Conservation (phyloP, 2,113 vertebrate genomes). For the Murina feae region DNA sequence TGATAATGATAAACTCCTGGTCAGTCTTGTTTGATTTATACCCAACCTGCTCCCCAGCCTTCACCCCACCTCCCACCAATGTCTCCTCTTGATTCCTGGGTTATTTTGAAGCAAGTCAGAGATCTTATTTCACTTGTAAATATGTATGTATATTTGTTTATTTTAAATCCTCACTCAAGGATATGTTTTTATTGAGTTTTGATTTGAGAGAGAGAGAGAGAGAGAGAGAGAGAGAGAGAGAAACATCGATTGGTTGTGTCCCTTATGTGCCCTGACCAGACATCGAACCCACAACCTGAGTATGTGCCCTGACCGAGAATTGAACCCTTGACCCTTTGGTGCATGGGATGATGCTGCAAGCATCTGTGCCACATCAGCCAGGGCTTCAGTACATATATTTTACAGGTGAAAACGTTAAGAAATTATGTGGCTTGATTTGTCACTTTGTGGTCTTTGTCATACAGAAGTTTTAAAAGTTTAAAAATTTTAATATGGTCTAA, state of each 20-base stretch:
- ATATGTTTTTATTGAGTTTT: no score
- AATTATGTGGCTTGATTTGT: not conserved
- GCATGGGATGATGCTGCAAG: no score
- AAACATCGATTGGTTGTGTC: no score
- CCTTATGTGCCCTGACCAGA: no score
- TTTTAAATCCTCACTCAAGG: no score
- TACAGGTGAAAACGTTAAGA: not conserved
- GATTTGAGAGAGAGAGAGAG: not conserved
- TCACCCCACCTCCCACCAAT: not conserved
- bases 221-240: no score
- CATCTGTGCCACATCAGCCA: no score
- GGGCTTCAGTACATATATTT: not conserved
- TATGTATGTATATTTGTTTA: not conserved
- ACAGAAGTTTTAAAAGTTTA: not conserved
- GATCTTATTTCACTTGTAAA: not conserved
- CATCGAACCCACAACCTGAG: no score
- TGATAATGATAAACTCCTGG: not conserved
- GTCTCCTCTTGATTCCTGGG: not conserved
- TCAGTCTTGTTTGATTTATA: slow-evolving; percentile 13
- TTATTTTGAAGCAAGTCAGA: slow-evolving; percentile 19
- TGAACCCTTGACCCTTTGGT: no score
- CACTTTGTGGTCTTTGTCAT: slow-evolving; percentile 17
- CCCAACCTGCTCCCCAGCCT: not conserved
- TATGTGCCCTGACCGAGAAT: no score
- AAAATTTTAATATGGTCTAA: not conserved